phyloP scores from a whole-genome alignment of 2,797 vertebrate species.

The Remorina albescens region DNA sequence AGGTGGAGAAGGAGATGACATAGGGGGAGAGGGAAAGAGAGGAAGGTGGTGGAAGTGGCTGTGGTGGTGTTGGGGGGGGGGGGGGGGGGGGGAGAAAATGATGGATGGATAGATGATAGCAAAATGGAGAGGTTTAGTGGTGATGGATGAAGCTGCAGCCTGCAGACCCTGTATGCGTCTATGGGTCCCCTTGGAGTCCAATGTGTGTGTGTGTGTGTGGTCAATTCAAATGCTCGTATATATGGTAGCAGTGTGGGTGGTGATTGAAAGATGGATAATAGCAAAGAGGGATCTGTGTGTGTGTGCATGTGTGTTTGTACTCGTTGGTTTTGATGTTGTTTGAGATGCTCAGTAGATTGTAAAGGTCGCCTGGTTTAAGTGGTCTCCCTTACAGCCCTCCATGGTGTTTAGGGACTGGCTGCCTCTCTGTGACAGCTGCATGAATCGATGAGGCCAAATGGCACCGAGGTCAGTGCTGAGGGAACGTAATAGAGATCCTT shows the following conservation, averaged over 20 bases:
- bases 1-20: constrained; percentile 60
- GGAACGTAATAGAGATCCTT: constrained; percentile 21
- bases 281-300: constrained; percentile 4
- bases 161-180: constrained; percentile 49
- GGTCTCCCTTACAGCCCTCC: constrained; percentile 14
- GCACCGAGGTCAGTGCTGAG: constrained; percentile 28
- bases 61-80: no score
- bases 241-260: not conserved
- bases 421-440: constrained; percentile 32
- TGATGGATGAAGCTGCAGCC: constrained; percentile 74
- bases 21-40: constrained; percentile 20
- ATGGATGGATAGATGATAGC: constrained; percentile 71
- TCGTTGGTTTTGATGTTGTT: not conserved
- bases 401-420: constrained; percentile 9
- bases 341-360: constrained; percentile 30
- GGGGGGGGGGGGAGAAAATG: constrained; percentile 50
- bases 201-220: constrained; percentile 28
- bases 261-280: constrained; percentile 1
- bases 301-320: not conserved
- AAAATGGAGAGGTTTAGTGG: constrained; percentile 71
- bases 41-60: not conserved
- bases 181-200: constrained; percentile 32
- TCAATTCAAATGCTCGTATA: constrained; percentile 27
- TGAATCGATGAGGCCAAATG: constrained; percentile 47
- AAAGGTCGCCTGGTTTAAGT: constrained; percentile 51